These are phyloP conservation scores for Erebia epiphron DNA, from an alignment of 2,888 invertebrate genomes.

Conservation along the genomic window DNA sequence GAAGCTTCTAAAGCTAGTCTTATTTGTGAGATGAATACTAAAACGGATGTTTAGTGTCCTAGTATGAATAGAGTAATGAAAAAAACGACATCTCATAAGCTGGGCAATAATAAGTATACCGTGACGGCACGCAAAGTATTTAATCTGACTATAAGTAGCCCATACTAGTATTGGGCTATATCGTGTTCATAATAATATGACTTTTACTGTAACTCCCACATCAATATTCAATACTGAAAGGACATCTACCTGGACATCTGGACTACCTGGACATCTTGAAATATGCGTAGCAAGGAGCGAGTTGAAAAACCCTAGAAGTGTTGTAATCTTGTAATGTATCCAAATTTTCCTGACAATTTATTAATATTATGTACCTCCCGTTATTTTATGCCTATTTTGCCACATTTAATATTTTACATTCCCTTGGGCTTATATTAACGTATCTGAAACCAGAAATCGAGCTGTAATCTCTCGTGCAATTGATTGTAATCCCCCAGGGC, in stretches of 20 bases:
- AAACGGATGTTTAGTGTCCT: too few species aligned
- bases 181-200: too few species aligned
- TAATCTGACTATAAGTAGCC: too few species aligned
- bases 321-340: background rate
- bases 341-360: too few species aligned
- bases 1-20: background rate
- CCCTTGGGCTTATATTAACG: background rate
- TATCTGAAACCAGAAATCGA: conserved; percentile 18
- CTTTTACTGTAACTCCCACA: too few species aligned
- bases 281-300: too few species aligned
- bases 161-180: background rate
- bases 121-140: background rate
- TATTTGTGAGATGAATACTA: background rate
- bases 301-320: background rate
- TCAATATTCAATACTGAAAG: too few species aligned
- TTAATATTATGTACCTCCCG: too few species aligned
- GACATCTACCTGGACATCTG: too few species aligned
- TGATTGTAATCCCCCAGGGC: conserved; percentile 42
- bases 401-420: background rate
- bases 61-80: too few species aligned
- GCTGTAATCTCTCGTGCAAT: conserved; percentile 34
- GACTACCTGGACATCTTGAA: too few species aligned
- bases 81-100: too few species aligned
- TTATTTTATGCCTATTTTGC: background rate
- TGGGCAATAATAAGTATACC: background rate